Evolutionary conservation across 2,797 vertebrate species (phyloP), one percentile per base, ranked within the genome.

Genomic region (Hypotaenidia philippensis): DNA sequence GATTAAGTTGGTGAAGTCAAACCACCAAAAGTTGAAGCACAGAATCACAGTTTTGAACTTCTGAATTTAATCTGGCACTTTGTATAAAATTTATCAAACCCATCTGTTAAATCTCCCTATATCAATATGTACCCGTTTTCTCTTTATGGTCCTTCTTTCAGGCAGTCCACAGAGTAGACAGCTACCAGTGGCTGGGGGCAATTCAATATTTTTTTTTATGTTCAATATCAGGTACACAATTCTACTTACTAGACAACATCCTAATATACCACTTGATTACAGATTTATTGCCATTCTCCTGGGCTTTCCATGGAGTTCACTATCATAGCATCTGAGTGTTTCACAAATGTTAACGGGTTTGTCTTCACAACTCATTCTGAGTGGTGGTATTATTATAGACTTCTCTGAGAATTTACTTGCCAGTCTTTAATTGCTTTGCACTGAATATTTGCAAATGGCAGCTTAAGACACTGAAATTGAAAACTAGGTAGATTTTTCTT

Each of bases 231-330:
- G 55, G 45, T 78, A 45, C 60, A 34, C 29, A 26, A 40, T 53
- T 87, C 8, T 64, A 5, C 50, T 87, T 83, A 55, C 50, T 78
- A 7, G 4, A 4, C 41, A 45, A 27, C 41, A 29, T 69, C 59
- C 81, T 92, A 59, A 87, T 84, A 57, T 12, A 52, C 41, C 41
- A 49, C 38, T 83, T 88, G 79, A 85, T 95, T 89, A 75, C 72
- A 83, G 57, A 81, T 86, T 86, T 88, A 79, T 81, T 83, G 47
- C 76, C 79, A 14, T 44, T 86, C 84, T 83, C 72, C 16, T 19
- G 82, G 74, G 84, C 53, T 89, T 83, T 87, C 59, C 31, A 13
- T 69, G 79, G 65, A 78, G 87, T 83, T 96, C 79, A 72, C 95
- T 96, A 90, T 93, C 14, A 0, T 3, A 29, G 60, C 22, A 64